Evolutionary conservation across 2,888 invertebrate genomes (phyloP).

Genomic region (Torymus tubicola): DNA sequence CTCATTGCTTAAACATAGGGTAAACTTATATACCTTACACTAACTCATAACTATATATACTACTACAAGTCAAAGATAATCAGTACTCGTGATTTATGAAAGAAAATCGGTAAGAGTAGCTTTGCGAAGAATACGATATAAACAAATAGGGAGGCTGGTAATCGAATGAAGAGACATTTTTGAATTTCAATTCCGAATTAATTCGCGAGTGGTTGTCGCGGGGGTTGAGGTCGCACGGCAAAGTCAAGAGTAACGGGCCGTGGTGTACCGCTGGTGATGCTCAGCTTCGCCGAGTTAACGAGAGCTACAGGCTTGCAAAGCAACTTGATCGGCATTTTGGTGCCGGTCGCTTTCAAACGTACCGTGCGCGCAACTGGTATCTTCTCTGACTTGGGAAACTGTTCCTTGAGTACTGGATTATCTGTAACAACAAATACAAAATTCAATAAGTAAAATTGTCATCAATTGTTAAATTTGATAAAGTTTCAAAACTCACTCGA

Average conservation of each 20-base stretch:
- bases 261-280: constrained; percentile 62
- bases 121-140: too few relatives aligned
- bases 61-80: too few relatives aligned
- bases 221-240: constrained; percentile 71
- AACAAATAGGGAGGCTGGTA: too few relatives aligned
- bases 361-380: constrained; percentile 33
- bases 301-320: constrained; percentile 71
- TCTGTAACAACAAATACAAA: constrained; percentile 28
- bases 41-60: too few relatives aligned
- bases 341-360: constrained; percentile 27
- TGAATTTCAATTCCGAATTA: constrained; percentile 13
- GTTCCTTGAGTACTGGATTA: constrained; percentile 35
- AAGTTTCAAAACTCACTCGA: constrained; percentile 33
- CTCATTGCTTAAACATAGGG: too few relatives aligned
- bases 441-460: neutral
- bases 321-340: constrained; percentile 66
- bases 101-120: too few relatives aligned
- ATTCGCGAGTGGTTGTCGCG: constrained; percentile 65
- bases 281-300: constrained; percentile 65
- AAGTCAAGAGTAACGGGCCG: constrained; percentile 71
- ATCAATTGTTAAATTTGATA: neutral
- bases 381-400: constrained; percentile 18
- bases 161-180: too few relatives aligned
- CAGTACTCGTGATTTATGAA: too few relatives aligned
- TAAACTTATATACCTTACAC: too few relatives aligned